Evolutionary conservation across 2,113 vertebrate species (phyloP), one percentile per base, ranked within the genome.

Genomic region (Gallinago undulata): DNA sequence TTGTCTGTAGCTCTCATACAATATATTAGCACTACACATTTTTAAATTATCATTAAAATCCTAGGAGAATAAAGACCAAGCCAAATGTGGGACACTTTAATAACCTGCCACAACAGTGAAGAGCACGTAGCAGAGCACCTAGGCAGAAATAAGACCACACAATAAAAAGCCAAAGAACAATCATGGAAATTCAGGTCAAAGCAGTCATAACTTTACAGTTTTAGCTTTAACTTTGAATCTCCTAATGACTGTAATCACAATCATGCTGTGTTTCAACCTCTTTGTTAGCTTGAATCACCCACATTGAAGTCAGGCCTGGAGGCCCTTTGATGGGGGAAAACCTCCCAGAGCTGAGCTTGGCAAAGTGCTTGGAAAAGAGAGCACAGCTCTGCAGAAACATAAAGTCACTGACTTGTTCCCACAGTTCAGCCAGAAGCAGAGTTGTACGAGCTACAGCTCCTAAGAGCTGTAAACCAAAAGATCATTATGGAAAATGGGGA

Each of bases 141-240:
- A 77, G 0, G 3, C 55, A 90, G 72, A 80, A 92, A 41, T 59
- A 74, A 94, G 41, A 74, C 39, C 60, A 75, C 43, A 74, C 7
- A 15, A 84, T 56, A 84, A 92, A 90, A 86, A 92, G 33, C 25
- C 23, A 37, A 93, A 80, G 37, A 33, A 67, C 68, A 75, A 23
- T 84, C 47, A 79, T 16, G 11, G 86, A 96, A 96, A 96, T 95
- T 84, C 89, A 92, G 92, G 95, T 92, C 95, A 94, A 90, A 92
- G 64, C 9, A 2, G 64, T 90, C 47, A 8, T 56, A 95, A 87
- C 48, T 78, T 92, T 8, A 57, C 50, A 84, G 75, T 50, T 87
- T 51, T 7, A 77, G 55, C 51, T 92, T 69, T 87, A 89, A 81
- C 84, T 78, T 72, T 76, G 53, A 78, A 79, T 37, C 66, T 91